Evolutionary conservation across 2,113 vertebrate species (phyloP), one percentile per base, ranked within the genome.

Genomic region (Gorsachius goisagi): DNA sequence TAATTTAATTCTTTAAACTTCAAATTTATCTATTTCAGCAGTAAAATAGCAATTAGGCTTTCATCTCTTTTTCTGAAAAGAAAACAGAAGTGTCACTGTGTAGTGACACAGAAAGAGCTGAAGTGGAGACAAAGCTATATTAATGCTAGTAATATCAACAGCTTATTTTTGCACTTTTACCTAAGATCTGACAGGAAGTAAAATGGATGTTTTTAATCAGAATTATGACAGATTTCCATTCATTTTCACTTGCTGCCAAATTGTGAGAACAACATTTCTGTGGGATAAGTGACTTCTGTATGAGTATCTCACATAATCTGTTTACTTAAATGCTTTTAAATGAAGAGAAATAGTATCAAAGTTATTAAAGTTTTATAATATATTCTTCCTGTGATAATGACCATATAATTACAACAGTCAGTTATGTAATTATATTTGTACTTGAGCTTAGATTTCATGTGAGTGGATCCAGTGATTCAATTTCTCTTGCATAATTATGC

Each of bases 401-500:
- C 19, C 35, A 44, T 30, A 90, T 89, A 90, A 96, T 88, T 94
- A 50, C 45, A 92, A 41, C 8, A 93, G 53, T 52, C 6, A 12
- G 32, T 75, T 60, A 88, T 28, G 45, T 67, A 95, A 96, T 80
- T 86, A 66, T 67, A 71, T 83, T 92, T 87, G 22, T 68, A 69
- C 72, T 96, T 89, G 22, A 71, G 63, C 39, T 93, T 78, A 85
- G 73, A 88, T 88, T 90, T 92, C 60, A 19, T 64, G 22, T 68
- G 33, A 86, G 85, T 56, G 47, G 56, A 88, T 82, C n/a, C n/a
- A 93, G 37, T 72, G 75, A 87, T 95, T 90, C 47, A 88, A 77
- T 93, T 96, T 97, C 75, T 93, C 77, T 52, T 84, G 41, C 41
- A 37, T 85, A 62, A 85, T 80, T 92, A 95, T 83, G 33, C 62